phyloP scores from a whole-genome alignment of 2,888 invertebrate species.

The Papilio protenor region DNA sequence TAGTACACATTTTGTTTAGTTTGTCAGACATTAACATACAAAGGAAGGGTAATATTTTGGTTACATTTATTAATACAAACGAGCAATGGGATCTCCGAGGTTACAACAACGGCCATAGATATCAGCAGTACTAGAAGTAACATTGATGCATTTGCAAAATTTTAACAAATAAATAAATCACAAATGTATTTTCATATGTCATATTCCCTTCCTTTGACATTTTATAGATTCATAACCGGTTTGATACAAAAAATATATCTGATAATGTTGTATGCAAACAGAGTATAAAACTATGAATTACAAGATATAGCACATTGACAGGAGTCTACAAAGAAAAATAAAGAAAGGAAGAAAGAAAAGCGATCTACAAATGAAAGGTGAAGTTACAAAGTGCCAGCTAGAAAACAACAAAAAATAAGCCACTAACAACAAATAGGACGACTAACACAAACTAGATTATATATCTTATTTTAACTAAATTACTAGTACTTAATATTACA shows the following conservation, averaged over 20 bases:
- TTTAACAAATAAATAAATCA: background rate
- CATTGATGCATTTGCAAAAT: too few relatives aligned
- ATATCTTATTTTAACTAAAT: constrained; percentile 44
- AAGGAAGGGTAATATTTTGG: background rate
- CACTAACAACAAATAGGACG: constrained; percentile 79
- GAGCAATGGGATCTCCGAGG: too few relatives aligned
- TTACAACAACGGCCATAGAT: too few relatives aligned
- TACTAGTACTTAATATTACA: constrained; percentile 53
- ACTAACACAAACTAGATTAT: constrained; percentile 58
- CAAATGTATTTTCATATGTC: background rate
- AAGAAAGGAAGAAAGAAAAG: constrained; percentile 64
- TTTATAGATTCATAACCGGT: constrained; percentile 15
- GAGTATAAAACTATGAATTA: constrained; percentile 15
- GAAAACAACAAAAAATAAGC: constrained; percentile 77
- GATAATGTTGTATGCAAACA: background rate
- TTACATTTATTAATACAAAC: background rate
- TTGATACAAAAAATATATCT: background rate
- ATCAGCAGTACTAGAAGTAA: too few relatives aligned
- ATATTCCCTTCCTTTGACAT: constrained; percentile 12
- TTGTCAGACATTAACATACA: background rate
- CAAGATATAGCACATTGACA: constrained; percentile 59
- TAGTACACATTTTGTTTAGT: background rate
- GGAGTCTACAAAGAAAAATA: constrained; percentile 75
- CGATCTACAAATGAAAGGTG: constrained; percentile 72
- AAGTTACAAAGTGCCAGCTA: constrained; percentile 81